Conservation (phyloP, 2,113 vertebrate genomes). For the Fulica atra region DNA sequence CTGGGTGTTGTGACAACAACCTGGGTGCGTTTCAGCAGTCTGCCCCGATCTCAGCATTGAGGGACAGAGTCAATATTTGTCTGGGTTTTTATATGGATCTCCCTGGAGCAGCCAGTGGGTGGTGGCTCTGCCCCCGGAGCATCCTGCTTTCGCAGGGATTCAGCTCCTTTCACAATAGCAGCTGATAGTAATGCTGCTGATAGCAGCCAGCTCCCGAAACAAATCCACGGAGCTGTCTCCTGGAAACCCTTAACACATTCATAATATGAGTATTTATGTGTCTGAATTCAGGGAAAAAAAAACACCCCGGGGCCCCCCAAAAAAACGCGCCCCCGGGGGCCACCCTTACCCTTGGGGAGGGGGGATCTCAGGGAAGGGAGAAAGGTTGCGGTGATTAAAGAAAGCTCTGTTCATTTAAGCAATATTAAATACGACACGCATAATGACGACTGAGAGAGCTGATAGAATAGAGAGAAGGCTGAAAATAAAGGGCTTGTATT, state of each 20-base stretch:
- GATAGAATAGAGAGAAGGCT: constrained; percentile 79
- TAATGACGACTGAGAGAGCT: constrained; percentile 80
- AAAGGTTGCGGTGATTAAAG: constrained; percentile 81
- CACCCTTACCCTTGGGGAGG: constrained; percentile 65
- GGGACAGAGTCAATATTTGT: neutral
- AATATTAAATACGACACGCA: constrained; percentile 78
- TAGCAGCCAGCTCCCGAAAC: constrained; percentile 62
- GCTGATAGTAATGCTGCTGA: constrained; percentile 48
- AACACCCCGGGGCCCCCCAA: no score
- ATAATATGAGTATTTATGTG: constrained; percentile 69
- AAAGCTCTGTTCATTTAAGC: constrained; percentile 75
- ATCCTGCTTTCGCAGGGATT: neutral
- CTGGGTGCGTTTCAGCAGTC: neutral
- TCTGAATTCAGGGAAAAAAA: constrained; percentile 56
- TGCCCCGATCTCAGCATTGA: neutral
- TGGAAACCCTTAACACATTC: constrained; percentile 75
- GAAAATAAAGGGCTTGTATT: constrained; percentile 83
- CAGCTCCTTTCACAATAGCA: constrained; percentile 31
- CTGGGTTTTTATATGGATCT: neutral
- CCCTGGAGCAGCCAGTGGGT: neutral
- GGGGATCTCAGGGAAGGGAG: constrained; percentile 69
- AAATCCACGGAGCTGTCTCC: constrained; percentile 67
- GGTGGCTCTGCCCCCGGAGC: neutral
- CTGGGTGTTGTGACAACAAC: neutral
- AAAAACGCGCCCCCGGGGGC: no score